Base-by-base conservation (phyloP, 2,888 invertebrate species). In the Netelia melanura region DNA sequence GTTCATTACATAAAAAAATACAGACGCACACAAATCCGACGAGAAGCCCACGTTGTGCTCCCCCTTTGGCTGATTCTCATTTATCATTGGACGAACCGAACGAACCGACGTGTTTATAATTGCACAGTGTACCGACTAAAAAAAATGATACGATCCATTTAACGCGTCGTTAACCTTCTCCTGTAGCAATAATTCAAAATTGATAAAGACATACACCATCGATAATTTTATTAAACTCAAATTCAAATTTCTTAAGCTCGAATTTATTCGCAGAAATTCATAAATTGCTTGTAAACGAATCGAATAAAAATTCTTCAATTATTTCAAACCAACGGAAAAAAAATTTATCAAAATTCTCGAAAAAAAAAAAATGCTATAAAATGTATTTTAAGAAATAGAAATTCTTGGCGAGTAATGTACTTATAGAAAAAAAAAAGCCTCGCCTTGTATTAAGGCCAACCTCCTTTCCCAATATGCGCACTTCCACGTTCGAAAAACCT, bases 1-100 rank as follows among this genome's bases (percentile, higher is more conserved):
- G 83, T 83, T 78, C 68, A 64, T 83, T 83, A 58, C 65, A 72
- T 67, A 71, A 58, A 38, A 11, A 75, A 75, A 62, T 11, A 62
- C 52, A 65, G 58, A 44, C 58, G 1, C 38, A 38, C 38, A 77
- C 68, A 43, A 78, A 38, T 17, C 30, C 70, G 48, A 44, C 58
- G 17, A 78, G 65, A 75, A 64, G 68, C 68, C 67, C 58, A 21
- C 58, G n/a, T 38, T 54, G 52, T 68, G 65, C 74, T 48, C 58
- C 6, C 21, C 30, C 67, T 52, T 43, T 56, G 38, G 38, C 44
- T n/a, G 48, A 68, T 74, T 81, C 67, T 2, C 74, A 81, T 67
- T 68, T 74, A 3, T 48, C 21, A 11, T 5, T 17, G 65, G 43
- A 21, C 21, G 21, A 44, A 44, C 23, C 44, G 14, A 11, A 44